These are phyloP conservation scores for Amphipoea lucens DNA, from an alignment of 2,888 invertebrate genomes.

Conservation along the genomic window DNA sequence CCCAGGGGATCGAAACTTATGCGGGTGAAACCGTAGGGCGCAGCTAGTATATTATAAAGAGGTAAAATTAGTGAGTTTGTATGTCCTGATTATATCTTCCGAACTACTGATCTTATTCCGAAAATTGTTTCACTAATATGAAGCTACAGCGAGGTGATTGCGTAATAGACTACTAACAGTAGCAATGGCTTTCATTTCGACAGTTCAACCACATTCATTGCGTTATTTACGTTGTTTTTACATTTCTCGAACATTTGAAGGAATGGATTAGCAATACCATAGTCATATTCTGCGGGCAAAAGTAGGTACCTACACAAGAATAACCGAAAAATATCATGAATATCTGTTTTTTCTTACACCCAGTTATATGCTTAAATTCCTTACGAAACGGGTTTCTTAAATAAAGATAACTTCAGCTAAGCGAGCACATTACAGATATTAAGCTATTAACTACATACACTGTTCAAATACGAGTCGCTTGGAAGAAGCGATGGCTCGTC, in stretches of 20 bases:
- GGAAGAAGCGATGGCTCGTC: conserved; percentile 47
- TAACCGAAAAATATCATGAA: neutral
- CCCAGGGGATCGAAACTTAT: no score
- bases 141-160: neutral
- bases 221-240: no score
- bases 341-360: neutral
- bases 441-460: conserved; percentile 61
- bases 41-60: neutral
- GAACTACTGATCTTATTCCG: neutral
- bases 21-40: no score
- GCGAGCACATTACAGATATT: conserved; percentile 54
- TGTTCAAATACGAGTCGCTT: conserved; percentile 56
- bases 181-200: no score
- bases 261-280: neutral
- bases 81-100: neutral
- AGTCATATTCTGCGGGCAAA: no score
- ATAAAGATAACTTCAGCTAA: conserved; percentile 36
- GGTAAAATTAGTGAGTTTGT: neutral
- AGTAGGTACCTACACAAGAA: neutral
- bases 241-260: no score
- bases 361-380: neutral
- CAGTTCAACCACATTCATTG: no score
- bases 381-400: conserved; percentile 14
- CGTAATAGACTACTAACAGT: no score
- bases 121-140: neutral